Percentiles rank a stretch among this genome's conserved stretches.
Conservation (phyloP, 2,888 invertebrate species). For the Mechanitis mazaeus region DNA sequence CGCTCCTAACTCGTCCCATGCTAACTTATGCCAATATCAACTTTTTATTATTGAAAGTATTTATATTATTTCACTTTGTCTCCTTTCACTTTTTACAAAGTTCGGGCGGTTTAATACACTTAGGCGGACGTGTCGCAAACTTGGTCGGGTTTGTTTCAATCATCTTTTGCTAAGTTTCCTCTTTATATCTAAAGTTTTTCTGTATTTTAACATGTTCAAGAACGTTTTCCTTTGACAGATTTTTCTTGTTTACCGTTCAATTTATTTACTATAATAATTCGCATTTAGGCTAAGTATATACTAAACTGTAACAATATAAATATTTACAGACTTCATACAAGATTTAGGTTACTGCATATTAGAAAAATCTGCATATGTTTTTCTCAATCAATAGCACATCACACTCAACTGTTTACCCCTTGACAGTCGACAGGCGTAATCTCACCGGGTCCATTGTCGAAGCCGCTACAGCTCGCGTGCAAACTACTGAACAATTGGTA, state of each 20-base stretch:
- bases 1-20: constrained; percentile 33
- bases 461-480: constrained; percentile 48
- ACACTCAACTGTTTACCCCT: constrained; percentile 26
- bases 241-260: constrained; percentile 7
- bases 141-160: constrained; percentile 66
- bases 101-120: constrained; percentile 72
- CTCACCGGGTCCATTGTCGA: constrained; percentile 59
- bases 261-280: background rate
- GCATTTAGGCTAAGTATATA: no score
- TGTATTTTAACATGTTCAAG: constrained; percentile 29
- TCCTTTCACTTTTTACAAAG: constrained; percentile 60
- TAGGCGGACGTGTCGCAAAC: constrained; percentile 58
- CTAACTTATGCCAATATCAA: constrained; percentile 53
- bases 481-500: constrained; percentile 49
- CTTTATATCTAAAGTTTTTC: constrained; percentile 37
- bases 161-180: constrained; percentile 55
- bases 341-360: no score
- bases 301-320: no score
- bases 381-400: constrained; percentile 19
- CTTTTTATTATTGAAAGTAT: constrained; percentile 74
- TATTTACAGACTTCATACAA: no score
- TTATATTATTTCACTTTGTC: constrained; percentile 72
- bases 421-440: constrained; percentile 64
- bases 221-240: constrained; percentile 17
- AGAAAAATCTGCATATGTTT: constrained; percentile 7